Conservation (phyloP, 2,113 vertebrate species). For the Apteryx owenii region DNA sequence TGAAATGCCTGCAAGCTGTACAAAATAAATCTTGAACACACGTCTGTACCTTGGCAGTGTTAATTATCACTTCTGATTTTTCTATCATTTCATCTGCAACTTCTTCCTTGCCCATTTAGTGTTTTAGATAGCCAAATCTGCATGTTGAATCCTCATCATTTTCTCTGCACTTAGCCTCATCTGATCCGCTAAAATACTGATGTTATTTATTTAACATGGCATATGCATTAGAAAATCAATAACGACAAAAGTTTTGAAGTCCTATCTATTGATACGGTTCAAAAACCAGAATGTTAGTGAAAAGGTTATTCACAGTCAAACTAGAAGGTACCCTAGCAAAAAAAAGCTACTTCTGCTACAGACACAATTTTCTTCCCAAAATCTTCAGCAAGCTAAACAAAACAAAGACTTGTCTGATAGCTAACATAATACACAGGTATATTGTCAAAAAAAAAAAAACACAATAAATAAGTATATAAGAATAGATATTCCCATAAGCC, state of each 20-base stretch:
- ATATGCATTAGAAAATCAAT: slow-evolving; percentile 22
- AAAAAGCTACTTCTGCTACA: not conserved
- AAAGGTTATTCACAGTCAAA: not conserved
- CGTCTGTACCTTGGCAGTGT: not conserved
- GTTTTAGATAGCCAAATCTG: not conserved
- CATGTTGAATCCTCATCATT: not conserved
- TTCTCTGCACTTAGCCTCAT: not conserved
- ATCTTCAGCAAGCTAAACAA: not conserved
- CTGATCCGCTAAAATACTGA: not conserved
- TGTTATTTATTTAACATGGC: slow-evolving; percentile 8
- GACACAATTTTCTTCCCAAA: not conserved
- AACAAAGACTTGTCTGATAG: not conserved
- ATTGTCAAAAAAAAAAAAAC: not conserved
- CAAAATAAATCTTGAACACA: accelerated
- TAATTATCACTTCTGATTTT: not conserved
- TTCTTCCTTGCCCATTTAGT: not conserved
- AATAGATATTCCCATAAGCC: not conserved
- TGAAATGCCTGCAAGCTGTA: not conserved
- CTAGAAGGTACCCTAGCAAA: not conserved
- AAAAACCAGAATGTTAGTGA: not conserved
- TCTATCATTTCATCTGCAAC: not conserved
- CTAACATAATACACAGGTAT: not conserved
- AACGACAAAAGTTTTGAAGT: not conserved
- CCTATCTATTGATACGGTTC: not conserved
- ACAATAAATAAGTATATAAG: not conserved